Evolutionary conservation across 2,797 vertebrate species (phyloP).

Genomic region (Champsocephalus esox): DNA sequence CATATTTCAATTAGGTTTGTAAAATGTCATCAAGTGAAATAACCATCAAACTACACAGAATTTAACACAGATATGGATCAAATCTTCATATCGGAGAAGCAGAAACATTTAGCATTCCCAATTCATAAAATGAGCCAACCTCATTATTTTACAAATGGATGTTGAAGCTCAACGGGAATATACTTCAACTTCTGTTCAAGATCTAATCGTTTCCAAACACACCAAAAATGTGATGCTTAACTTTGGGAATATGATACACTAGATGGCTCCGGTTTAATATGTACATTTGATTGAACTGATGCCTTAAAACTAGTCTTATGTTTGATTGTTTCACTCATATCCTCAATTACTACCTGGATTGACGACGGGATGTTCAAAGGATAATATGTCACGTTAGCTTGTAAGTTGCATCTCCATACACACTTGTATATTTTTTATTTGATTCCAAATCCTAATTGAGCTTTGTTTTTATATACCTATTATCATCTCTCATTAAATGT

Average conservation of each 20-base stretch:
- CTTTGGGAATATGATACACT: background rate
- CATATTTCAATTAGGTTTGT: no score
- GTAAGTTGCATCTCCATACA: background rate
- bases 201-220: background rate
- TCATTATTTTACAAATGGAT: background rate
- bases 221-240: background rate
- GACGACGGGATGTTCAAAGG: background rate
- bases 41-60: no score
- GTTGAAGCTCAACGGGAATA: no score
- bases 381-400: background rate
- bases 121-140: background rate
- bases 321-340: background rate
- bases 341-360: no score
- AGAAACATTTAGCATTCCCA: background rate
- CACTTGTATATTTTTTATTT: background rate
- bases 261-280: background rate
- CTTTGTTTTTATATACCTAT: background rate
- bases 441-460: no score
- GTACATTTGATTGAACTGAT: background rate
- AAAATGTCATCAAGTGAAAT: no score
- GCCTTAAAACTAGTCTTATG: background rate
- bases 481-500: background rate
- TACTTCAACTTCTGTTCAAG: background rate
- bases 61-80: no score
- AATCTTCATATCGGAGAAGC: background rate